These are phyloP conservation scores for Pogonomyrmex barbatus DNA, from an alignment of 1,140 invertebrate genomes.

Conservation along the genomic window DNA sequence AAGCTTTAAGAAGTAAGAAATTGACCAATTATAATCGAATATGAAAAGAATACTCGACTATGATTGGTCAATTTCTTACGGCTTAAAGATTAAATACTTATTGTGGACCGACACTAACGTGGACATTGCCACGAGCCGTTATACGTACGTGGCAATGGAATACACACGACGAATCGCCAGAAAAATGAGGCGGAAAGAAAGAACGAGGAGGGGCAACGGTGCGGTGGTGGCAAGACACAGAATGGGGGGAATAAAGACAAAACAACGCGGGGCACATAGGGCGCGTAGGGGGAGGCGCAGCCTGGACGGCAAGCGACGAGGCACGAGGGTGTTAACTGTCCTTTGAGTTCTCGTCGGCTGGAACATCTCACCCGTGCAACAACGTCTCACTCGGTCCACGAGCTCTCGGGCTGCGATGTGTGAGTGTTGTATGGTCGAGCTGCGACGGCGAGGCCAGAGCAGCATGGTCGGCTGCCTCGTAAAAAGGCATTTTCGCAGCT, in stretches of 20 bases:
- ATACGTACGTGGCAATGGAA: neutral
- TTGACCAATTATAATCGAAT: too few species aligned
- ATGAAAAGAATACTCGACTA: too few species aligned
- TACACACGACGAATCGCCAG: constrained; percentile 12
- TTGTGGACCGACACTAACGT: neutral
- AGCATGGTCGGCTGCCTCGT: constrained; percentile 70
- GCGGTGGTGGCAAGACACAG: neutral
- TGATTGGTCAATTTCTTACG: too few species aligned
- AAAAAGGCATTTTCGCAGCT: constrained; percentile 77
- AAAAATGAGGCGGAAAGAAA: constrained; percentile 53
- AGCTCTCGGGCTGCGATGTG: constrained; percentile 19
- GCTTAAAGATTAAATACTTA: too few species aligned
- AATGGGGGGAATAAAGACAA: constrained; percentile 5
- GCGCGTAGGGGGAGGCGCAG: neutral
- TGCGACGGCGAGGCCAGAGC: constrained; percentile 54
- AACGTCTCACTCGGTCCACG: constrained; percentile 72
- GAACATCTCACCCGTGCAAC: constrained; percentile 74
- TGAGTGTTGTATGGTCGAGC: constrained; percentile 64
- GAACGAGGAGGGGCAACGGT: neutral
- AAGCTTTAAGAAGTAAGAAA: too few species aligned
- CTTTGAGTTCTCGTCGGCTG: constrained; percentile 74
- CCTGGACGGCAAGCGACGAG: constrained; percentile 18
- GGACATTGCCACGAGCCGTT: constrained; percentile 1
- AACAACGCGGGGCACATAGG: constrained; percentile 42
- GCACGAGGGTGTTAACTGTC: constrained; percentile 72